Base-by-base conservation (phyloP, 2,888 invertebrate genomes). In the Heliconius ismenius region DNA sequence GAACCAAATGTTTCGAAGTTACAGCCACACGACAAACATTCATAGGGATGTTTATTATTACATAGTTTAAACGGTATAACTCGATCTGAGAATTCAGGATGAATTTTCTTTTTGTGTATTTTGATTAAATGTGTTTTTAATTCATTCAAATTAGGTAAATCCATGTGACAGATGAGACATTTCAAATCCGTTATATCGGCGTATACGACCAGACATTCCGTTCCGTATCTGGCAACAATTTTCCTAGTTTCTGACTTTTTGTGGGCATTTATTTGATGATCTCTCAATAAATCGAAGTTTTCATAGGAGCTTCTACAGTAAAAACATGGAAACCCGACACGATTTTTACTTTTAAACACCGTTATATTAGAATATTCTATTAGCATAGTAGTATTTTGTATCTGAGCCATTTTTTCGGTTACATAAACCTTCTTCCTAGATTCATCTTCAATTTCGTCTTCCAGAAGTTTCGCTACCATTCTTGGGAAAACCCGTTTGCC, bases 1-100 rank as follows among this genome's bases (percentile, higher is more conserved):
- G 93, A 88, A 0, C 92, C 92, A 73, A 92, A 93, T 0, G 92
- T 92, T 77, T 92, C 92, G 60, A 91, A 93, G 13, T 81, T 87
- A 26, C 89, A 89, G 0, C 88, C 89, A 11, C 93, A 93, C 0
- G 91, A 79, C 79, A 91, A 90, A 60, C 93, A 93, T 13, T 90
- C 88, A 11, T 84, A 90, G 0, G 87, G 83, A 60, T 76, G 76
- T 7, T 86, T 87, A 0, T 82, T 82, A 1, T 83, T 79, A 0
- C 86, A 82, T 10, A 93, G 69, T 73, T 90, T 91, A 73, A 89
- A 93, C 0, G 93, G 93, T 68, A 93, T 88, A 0, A 93, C 87
- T 67, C 92, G 82, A 32, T 92, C 91, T 0, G 88, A 85, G 36
- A 84, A 86, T 2, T 90, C 87, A 0, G 79, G 4, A 49, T 89